phyloP scores from a whole-genome alignment of 2,113 vertebrate genomes.

The Mormyrus lacerda region DNA sequence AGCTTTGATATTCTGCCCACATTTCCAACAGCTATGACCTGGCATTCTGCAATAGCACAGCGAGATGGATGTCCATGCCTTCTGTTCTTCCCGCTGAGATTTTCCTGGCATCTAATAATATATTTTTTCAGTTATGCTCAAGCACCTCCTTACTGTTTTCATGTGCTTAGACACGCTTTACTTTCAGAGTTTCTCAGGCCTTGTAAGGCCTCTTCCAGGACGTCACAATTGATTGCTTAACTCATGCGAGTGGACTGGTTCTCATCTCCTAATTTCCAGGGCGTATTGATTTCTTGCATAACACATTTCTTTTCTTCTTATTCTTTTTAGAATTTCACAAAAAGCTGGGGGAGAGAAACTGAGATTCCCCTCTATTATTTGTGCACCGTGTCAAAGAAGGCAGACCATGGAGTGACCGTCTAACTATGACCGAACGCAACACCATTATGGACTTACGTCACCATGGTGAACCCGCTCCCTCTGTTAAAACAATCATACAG shows the following conservation, averaged over 20 bases:
- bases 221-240: constrained; percentile 30
- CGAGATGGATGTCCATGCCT: not conserved
- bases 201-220: constrained; percentile 31
- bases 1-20: constrained; percentile 2
- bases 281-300: constrained; percentile 24
- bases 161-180: constrained; percentile 20
- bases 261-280: constrained; percentile 28
- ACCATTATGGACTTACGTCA: constrained; percentile 37
- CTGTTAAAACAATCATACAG: constrained; percentile 56
- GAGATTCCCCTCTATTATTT: constrained; percentile 20
- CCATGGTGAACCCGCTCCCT: constrained; percentile 36
- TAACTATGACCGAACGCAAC: constrained; percentile 49
- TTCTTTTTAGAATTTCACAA: constrained; percentile 21
- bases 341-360: not conserved
- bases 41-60: not conserved
- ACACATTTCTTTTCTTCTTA: constrained; percentile 1
- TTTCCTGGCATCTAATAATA: constrained; percentile 30
- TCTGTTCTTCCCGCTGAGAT: constrained; percentile 10
- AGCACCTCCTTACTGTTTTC: constrained; percentile 5
- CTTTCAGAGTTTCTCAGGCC: constrained; percentile 11
- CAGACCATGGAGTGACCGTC: constrained; percentile 43
- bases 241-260: constrained; percentile 30
- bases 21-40: constrained; percentile 18
- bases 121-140: constrained; percentile 31
- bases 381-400: constrained; percentile 33